phyloP scores from a whole-genome alignment of 2,797 vertebrate genomes.

The Muraenolepis orangiensis region DNA sequence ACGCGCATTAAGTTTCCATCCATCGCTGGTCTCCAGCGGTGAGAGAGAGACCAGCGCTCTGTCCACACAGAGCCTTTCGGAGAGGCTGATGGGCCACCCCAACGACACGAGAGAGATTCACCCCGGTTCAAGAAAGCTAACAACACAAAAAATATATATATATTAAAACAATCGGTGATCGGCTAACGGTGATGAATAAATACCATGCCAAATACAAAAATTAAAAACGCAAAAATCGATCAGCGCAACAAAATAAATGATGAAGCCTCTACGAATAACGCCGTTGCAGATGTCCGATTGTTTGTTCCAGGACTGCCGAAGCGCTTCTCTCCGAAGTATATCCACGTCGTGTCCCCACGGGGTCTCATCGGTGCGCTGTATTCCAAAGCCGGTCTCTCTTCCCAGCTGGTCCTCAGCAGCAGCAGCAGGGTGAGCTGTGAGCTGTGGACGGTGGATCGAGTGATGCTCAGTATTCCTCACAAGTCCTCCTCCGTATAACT shows the following conservation, averaged over 20 bases:
- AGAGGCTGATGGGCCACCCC: too few relatives aligned
- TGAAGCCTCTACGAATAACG: neutral
- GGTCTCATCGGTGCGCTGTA: conserved; percentile 61
- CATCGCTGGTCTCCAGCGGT: conserved; percentile 76
- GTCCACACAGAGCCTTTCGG: conserved; percentile 63
- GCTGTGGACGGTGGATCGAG: too few relatives aligned
- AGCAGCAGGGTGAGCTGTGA: conserved; percentile 49
- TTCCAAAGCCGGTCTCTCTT: conserved; percentile 69
- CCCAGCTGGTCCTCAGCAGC: conserved; percentile 52
- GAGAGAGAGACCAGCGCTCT: conserved; percentile 59
- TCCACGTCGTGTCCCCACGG: conserved; percentile 76
- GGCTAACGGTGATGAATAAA: conserved; percentile 4
- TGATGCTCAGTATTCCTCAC: conserved; percentile 53
- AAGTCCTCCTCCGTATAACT: conserved; percentile 63
- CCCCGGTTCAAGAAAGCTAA: conserved; percentile 21
- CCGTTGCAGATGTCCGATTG: conserved; percentile 60
- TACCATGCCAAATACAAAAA: conserved; percentile 26
- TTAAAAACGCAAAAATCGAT: conserved; percentile 24
- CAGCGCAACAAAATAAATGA: conserved; percentile 12
- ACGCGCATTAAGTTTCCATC: conserved; percentile 80
- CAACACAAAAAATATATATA: conserved; percentile 3
- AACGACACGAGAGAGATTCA: too few relatives aligned
- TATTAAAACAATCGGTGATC: conserved; percentile 19
- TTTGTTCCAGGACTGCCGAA: conserved; percentile 52
- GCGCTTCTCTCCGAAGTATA: conserved; percentile 57